Conservation (phyloP, 2,888 invertebrate species). For the Patella depressa region DNA sequence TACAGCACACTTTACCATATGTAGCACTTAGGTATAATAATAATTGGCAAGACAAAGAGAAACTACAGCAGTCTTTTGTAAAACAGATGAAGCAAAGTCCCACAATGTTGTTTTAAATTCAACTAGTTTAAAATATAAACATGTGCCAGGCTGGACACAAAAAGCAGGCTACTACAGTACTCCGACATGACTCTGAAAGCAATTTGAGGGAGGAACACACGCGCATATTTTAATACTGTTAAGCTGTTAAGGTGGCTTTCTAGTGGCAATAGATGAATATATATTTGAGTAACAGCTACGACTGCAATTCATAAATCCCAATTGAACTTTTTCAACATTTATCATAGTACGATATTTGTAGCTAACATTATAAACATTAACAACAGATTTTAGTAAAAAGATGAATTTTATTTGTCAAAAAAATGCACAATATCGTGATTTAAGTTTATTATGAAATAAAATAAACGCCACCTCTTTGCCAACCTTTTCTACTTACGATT, state of each 20-base stretch:
- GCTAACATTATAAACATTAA: too few relatives aligned
- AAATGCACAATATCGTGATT: not conserved
- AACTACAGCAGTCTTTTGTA: too few relatives aligned
- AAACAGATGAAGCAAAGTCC: constrained; percentile 9
- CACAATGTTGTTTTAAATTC: not conserved
- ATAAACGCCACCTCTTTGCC: constrained; percentile 2
- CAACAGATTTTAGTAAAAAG: too few relatives aligned
- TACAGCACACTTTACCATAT: not conserved
- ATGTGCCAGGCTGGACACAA: not conserved
- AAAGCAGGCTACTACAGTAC: not conserved
- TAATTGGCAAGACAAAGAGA: too few relatives aligned
- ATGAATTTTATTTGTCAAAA: too few relatives aligned
- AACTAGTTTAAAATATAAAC: not conserved
- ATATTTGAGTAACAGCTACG: not conserved
- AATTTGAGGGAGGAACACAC: constrained; percentile 8
- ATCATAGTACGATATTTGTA: too few relatives aligned
- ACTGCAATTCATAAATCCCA: not conserved
- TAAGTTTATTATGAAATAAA: not conserved
- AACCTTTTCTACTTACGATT: constrained; percentile 11
- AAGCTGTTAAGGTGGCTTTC: not conserved
- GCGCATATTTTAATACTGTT: constrained; percentile 9
- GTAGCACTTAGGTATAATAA: too few relatives aligned
- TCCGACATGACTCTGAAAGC: not conserved
- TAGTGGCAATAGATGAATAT: constrained; percentile 10
- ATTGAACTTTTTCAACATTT: not conserved